phyloP scores from a whole-genome alignment of 2,797 vertebrate species.

The Gadopsis bispinosus region DNA sequence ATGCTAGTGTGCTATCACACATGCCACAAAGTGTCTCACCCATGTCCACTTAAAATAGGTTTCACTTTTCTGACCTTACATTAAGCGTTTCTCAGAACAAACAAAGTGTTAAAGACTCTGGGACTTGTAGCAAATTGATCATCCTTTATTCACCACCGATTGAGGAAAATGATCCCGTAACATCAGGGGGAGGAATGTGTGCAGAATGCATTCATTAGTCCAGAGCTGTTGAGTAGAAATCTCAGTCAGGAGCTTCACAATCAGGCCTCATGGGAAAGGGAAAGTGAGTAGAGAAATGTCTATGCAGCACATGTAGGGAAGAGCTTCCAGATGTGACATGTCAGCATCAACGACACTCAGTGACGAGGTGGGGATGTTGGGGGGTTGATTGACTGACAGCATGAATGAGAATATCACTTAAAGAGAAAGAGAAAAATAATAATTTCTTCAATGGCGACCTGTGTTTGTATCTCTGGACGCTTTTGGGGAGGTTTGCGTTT shows the following conservation, averaged over 20 bases:
- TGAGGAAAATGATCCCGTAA: constrained; percentile 54
- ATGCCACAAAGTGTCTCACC: constrained; percentile 26
- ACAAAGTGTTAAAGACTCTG: constrained; percentile 61
- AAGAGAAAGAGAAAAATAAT: constrained; percentile 69
- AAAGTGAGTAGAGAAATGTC: constrained; percentile 73
- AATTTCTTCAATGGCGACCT: constrained; percentile 45
- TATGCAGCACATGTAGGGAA: constrained; percentile 70
- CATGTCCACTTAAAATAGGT: constrained; percentile 23
- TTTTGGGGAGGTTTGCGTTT: constrained; percentile 31
- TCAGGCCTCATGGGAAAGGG: constrained; percentile 67
- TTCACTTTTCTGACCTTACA: constrained; percentile 50
- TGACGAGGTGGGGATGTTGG: constrained; percentile 46
- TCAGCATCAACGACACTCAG: constrained; percentile 76
- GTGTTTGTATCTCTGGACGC: constrained; percentile 41
- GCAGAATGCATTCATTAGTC: constrained; percentile 53
- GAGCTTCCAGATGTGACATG: constrained; percentile 84
- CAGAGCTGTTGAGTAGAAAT: constrained; percentile 57
- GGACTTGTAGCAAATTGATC: constrained; percentile 50
- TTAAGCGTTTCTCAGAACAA: constrained; percentile 34
- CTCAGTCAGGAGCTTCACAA: constrained; percentile 62
- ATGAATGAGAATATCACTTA: constrained; percentile 73
- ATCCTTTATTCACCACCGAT: constrained; percentile 39
- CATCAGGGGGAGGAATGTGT: constrained; percentile 34
- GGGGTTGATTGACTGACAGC: constrained; percentile 64
- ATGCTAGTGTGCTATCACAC: constrained; percentile 23